A percentile compares a stretch with the other conserved stretches of the same genome.
Conservation (phyloP, 2,888 invertebrate species). For the Synergus itoensis region DNA sequence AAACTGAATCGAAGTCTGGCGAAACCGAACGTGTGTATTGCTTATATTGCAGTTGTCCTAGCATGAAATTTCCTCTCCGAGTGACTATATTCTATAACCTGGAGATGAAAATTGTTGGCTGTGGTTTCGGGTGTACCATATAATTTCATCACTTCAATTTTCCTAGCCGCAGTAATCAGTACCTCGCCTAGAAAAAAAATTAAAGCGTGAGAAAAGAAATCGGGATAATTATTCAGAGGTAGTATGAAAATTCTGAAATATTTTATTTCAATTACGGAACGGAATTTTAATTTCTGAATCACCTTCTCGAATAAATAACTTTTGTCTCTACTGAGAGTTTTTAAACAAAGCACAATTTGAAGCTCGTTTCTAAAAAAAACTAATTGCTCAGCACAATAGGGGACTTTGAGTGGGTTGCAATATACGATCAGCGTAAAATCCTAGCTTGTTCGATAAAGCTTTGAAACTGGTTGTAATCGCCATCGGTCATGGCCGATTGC, state of each 20-base stretch:
- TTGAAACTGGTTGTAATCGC: conserved; percentile 60
- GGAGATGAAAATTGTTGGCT: conserved; percentile 14
- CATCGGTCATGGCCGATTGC: conserved; percentile 66
- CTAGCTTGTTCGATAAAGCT: background rate
- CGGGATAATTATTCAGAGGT: background rate
- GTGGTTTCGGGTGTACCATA: conserved; percentile 4
- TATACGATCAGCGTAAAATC: background rate
- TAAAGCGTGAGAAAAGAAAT: conserved; percentile 7
- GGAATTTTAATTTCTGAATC: background rate
- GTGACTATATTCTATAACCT: background rate
- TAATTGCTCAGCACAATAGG: background rate
- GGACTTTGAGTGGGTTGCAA: background rate
- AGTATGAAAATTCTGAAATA: background rate
- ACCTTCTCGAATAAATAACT: background rate
- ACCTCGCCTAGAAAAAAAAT: background rate
- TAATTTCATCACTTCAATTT: conserved; percentile 27
- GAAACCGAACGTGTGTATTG: conserved; percentile 23
- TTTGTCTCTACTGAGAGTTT: background rate
- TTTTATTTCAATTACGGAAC: background rate
- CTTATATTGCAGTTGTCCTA: conserved; percentile 10
- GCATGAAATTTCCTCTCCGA: background rate
- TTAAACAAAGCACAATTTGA: background rate
- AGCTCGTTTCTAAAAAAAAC: background rate
- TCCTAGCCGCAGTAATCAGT: background rate
- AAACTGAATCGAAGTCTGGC: conserved; percentile 22